Evolutionary conservation across 2,113 vertebrate species (phyloP).

Genomic region (Trematocara stigmaticum): DNA sequence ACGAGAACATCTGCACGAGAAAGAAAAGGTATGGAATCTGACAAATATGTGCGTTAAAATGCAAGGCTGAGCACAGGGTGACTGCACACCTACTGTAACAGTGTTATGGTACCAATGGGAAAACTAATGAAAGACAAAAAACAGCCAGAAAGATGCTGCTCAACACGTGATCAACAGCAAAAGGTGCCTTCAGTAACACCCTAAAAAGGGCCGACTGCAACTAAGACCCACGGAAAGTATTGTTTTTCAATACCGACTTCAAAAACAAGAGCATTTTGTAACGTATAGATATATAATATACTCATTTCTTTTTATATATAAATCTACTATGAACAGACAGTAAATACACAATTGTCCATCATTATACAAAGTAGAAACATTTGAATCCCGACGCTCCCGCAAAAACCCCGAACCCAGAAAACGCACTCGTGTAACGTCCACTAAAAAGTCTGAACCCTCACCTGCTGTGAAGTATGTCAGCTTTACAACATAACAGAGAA

Average conservation of each 20-base stretch:
- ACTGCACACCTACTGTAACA: not conserved
- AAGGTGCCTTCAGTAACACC: constrained; percentile 57
- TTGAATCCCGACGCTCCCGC: constrained; percentile 36
- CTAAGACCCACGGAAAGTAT: constrained; percentile 44
- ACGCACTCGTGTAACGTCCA: constrained; percentile 24
- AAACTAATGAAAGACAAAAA: constrained; percentile 17
- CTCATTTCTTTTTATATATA: constrained; percentile 76
- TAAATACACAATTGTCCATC: constrained; percentile 76
- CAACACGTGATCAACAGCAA: constrained; percentile 36
- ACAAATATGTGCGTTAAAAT: not conserved
- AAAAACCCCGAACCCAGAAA: constrained; percentile 24
- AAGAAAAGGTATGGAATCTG: not conserved
- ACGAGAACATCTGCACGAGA: not conserved
- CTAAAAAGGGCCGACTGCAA: not conserved
- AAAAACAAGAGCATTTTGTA: constrained; percentile 67
- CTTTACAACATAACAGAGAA: constrained; percentile 59
- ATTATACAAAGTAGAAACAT: constrained; percentile 80
- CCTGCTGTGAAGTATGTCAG: constrained; percentile 47
- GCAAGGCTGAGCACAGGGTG: not conserved
- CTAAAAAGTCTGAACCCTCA: constrained; percentile 36
- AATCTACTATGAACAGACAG: constrained; percentile 83
- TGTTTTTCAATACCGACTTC: constrained; percentile 61
- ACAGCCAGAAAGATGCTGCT: constrained; percentile 51
- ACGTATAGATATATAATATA: constrained; percentile 69
- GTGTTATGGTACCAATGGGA: constrained; percentile 3